Conservation (phyloP, 1,140 invertebrate species). For the Brachystomella parvula region DNA sequence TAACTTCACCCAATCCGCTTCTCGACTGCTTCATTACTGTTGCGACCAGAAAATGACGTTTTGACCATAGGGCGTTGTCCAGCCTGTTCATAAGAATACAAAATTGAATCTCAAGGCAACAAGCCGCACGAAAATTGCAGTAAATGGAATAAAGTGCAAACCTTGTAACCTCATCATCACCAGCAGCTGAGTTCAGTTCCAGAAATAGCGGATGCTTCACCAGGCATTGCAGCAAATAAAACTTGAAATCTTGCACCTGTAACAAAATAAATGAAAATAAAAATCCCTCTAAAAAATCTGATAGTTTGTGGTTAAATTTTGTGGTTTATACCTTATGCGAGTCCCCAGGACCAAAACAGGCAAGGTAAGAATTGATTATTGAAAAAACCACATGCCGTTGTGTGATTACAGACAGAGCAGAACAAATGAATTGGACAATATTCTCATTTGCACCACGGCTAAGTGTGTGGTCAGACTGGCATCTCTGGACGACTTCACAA, state of each 20-base stretch:
- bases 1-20: conserved; percentile 34
- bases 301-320: too few relatives aligned
- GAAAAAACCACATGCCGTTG: conserved; percentile 34
- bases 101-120: neutral
- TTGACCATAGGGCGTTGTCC: conserved; percentile 30
- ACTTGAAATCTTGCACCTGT: conserved; percentile 36
- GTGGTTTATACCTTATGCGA: conserved; percentile 31
- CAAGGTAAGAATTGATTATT: conserved; percentile 34
- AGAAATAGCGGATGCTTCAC: conserved; percentile 35
- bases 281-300: too few relatives aligned
- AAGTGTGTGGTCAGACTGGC: conserved; percentile 31
- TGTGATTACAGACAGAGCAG: conserved; percentile 28
- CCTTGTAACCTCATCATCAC: conserved; percentile 34
- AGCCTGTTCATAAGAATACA: conserved; percentile 16
- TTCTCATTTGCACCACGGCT: conserved; percentile 30
- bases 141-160: conserved; percentile 7
- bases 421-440: conserved; percentile 25
- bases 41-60: conserved; percentile 33
- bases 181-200: conserved; percentile 29
- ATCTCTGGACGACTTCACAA: conserved; percentile 33
- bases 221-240: conserved; percentile 26
- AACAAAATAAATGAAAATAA: conserved; percentile 8
- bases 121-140: too few relatives aligned
- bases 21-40: conserved; percentile 37
- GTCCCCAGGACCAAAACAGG: conserved; percentile 37